A percentile compares a stretch with the other conserved stretches of the same genome.
These are phyloP conservation scores for Ptilorrhoa leucosticta DNA, from an alignment of 2,113 vertebrate species.

Conservation along the genomic window DNA sequence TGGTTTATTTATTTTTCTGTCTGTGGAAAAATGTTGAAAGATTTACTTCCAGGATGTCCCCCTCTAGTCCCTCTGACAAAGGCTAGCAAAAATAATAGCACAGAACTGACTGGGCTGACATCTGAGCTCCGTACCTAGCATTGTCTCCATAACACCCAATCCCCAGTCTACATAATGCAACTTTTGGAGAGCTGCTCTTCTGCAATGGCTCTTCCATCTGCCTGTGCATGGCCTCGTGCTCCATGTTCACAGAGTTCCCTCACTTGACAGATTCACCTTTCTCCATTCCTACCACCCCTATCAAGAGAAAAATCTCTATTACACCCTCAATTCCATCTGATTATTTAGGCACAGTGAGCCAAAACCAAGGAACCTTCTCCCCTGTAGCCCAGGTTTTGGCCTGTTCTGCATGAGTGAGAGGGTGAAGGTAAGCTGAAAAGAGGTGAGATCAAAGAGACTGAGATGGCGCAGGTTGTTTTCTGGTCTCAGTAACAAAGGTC, in stretches of 20 bases:
- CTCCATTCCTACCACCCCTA: not conserved
- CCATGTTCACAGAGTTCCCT: not conserved
- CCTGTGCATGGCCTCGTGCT: not conserved
- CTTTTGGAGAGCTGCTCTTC: not conserved
- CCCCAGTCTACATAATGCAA: not conserved
- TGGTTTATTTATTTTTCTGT: not conserved
- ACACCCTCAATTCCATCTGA: not conserved
- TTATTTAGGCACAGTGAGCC: not conserved
- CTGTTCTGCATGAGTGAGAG: not conserved
- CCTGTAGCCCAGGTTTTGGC: not conserved
- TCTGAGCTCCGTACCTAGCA: not conserved
- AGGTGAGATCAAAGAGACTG: not conserved
- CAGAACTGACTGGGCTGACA: not conserved
- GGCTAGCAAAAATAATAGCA: not conserved
- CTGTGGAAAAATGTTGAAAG: not conserved
- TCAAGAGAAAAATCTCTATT: not conserved
- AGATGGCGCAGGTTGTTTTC: not conserved
- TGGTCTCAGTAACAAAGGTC: not conserved
- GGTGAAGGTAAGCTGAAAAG: not conserved
- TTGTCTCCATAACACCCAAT: not conserved
- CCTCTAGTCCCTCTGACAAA: not conserved
- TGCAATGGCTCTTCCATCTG: not conserved
- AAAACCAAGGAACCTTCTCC: not conserved
- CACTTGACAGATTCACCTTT: not conserved
- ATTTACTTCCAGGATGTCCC: not conserved